Percentiles rank a stretch among this genome's conserved stretches.
These are phyloP conservation scores for Laticauda laticaudata DNA, from an alignment of 2,113 vertebrate species.

Conservation along the genomic window DNA sequence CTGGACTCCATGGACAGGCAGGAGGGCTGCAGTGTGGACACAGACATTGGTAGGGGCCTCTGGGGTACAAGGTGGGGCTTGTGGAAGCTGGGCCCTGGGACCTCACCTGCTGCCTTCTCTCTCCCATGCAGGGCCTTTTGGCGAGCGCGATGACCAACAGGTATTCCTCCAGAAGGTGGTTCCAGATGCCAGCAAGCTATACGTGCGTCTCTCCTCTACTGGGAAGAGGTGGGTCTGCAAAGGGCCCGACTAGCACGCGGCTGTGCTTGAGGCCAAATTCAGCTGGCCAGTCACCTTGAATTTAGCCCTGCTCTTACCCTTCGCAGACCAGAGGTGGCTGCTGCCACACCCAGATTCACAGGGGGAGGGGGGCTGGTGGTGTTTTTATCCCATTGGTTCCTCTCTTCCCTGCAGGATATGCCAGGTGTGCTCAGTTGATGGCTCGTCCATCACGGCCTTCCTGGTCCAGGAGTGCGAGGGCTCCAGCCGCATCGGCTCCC, in stretches of 20 bases:
- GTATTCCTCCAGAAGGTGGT: slow-evolving; percentile 92
- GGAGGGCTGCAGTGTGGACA: slow-evolving; percentile 82
- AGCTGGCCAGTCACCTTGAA: background rate
- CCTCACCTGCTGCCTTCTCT: accelerated
- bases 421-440: slow-evolving; percentile 83
- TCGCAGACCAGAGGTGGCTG: background rate
- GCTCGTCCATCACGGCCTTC: slow-evolving; percentile 82
- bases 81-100: accelerated
- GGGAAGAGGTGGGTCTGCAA: slow-evolving; percentile 79
- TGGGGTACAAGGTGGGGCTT: background rate
- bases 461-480: slow-evolving; percentile 90
- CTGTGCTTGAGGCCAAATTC: background rate
- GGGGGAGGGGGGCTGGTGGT: background rate
- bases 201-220: slow-evolving; percentile 86
- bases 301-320: background rate
- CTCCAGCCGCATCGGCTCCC: slow-evolving; percentile 84
- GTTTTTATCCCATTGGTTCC: background rate
- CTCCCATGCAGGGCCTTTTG: slow-evolving; percentile 77
- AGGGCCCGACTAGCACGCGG: accelerated
- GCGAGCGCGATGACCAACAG: slow-evolving; percentile 88
- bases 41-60: slow-evolving; percentile 76
- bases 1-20: slow-evolving; percentile 82
- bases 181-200: slow-evolving; percentile 83
- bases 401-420: slow-evolving; percentile 74
- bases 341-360: background rate